These are phyloP conservation scores for Spodoptera picta DNA, from an alignment of 2,888 invertebrate species.

Conservation along the genomic window DNA sequence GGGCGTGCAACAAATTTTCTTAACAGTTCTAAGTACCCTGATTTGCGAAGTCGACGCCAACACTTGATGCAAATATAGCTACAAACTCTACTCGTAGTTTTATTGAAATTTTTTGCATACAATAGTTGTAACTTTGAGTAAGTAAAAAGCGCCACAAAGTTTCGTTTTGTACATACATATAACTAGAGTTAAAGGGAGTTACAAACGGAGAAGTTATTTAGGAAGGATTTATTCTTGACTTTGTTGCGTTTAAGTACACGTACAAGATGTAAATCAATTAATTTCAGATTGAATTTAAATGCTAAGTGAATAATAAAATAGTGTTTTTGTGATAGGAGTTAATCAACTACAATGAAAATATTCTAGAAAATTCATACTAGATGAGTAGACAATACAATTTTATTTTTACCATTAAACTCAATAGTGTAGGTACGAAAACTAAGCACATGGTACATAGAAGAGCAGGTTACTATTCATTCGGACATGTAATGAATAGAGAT, in stretches of 20 bases:
- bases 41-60: conserved; percentile 48
- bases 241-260: background rate
- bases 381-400: too few relatives aligned
- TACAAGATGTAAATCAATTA: too few relatives aligned
- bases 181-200: conserved; percentile 12
- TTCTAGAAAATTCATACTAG: too few relatives aligned
- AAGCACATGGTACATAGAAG: too few relatives aligned
- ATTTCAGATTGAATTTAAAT: too few relatives aligned
- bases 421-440: too few relatives aligned
- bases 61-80: conserved; percentile 60
- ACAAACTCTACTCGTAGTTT: conserved; percentile 51
- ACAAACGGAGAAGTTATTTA: background rate
- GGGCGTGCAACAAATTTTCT: conserved; percentile 52
- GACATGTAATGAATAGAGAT: too few relatives aligned
- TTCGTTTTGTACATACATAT: conserved; percentile 17
- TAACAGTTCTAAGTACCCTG: conserved; percentile 54
- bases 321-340: too few relatives aligned
- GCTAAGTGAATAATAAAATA: too few relatives aligned
- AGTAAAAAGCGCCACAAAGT: conserved; percentile 25
- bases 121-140: conserved; percentile 36
- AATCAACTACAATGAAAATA: too few relatives aligned
- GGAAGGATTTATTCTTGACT: conserved; percentile 8
- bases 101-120: conserved; percentile 54
- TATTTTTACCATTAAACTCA: too few relatives aligned
- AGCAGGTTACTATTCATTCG: too few relatives aligned